Conservation (phyloP, 2,113 vertebrate species). For the Zingel zingel region DNA sequence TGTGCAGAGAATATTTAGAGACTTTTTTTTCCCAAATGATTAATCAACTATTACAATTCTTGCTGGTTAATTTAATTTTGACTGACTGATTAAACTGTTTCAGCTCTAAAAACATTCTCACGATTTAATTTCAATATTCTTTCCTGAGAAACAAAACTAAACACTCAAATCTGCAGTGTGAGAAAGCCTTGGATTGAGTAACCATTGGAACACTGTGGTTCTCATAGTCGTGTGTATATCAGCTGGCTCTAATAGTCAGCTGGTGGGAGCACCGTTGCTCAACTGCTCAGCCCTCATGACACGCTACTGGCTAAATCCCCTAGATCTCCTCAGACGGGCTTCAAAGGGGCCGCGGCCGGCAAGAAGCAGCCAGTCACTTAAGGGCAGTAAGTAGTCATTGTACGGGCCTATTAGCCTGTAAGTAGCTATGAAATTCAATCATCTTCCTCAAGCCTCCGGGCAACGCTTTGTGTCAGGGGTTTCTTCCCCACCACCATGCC, state of each 20-base stretch:
- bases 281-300: slow-evolving; percentile 77
- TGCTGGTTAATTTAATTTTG: not conserved
- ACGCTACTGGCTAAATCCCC: slow-evolving; percentile 81
- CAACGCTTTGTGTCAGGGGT: slow-evolving; percentile 78
- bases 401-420: slow-evolving; percentile 82
- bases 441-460: slow-evolving; percentile 80
- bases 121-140: not conserved
- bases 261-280: slow-evolving; percentile 77
- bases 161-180: slow-evolving; percentile 18
- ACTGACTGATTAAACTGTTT: not conserved
- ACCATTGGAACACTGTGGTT: slow-evolving; percentile 21
- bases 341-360: slow-evolving; percentile 72
- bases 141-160: not conserved
- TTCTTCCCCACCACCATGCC: slow-evolving; percentile 51
- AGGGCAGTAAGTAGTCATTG: slow-evolving; percentile 79
- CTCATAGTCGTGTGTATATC: slow-evolving; percentile 72
- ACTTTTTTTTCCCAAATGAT: not conserved
- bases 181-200: slow-evolving; percentile 52
- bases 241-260: slow-evolving; percentile 81
- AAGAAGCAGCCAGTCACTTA: slow-evolving; percentile 77
- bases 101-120: not conserved
- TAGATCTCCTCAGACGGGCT: slow-evolving; percentile 73
- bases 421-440: slow-evolving; percentile 88
- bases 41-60: not conserved
- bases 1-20: not conserved